Evolutionary conservation across 2,797 vertebrate genomes (phyloP).

Genomic region (Molossus molossus): DNA sequence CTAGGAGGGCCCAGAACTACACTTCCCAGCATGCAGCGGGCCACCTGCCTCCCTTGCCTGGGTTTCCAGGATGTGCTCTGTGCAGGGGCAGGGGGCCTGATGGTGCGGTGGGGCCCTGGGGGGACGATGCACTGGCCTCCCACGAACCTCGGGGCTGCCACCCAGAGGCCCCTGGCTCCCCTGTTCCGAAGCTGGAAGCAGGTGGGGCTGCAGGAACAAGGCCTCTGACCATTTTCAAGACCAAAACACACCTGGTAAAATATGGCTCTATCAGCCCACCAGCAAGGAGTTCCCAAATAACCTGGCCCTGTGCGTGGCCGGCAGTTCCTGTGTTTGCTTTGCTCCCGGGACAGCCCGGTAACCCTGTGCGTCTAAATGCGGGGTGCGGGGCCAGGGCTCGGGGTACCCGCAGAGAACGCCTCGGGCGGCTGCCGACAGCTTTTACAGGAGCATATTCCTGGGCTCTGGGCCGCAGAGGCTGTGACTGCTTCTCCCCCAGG

Average conservation of each 20-base stretch:
- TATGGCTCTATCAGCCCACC: too few species aligned
- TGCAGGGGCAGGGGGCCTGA: fast-evolving
- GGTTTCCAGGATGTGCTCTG: fast-evolving
- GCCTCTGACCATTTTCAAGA: background rate
- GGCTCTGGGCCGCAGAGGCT: background rate
- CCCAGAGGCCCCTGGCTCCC: fast-evolving
- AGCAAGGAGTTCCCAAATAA: fast-evolving
- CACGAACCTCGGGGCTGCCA: fast-evolving
- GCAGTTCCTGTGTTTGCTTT: background rate
- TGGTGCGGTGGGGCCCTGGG: background rate
- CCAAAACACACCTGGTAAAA: too few species aligned
- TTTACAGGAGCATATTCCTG: background rate
- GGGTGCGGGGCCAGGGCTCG: background rate
- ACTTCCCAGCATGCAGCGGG: background rate
- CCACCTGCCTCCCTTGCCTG: fast-evolving
- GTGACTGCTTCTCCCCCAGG: background rate
- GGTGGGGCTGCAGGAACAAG: background rate
- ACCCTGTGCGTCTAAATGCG: background rate
- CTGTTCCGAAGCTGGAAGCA: background rate
- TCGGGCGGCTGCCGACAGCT: background rate
- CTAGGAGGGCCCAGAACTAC: background rate
- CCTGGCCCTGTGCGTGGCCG: background rate
- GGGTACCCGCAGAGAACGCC: background rate
- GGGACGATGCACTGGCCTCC: background rate
- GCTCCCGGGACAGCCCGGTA: too few species aligned